Evolutionary conservation across 2,888 invertebrate species (phyloP).

Genomic region (Epinotia demarniana): DNA sequence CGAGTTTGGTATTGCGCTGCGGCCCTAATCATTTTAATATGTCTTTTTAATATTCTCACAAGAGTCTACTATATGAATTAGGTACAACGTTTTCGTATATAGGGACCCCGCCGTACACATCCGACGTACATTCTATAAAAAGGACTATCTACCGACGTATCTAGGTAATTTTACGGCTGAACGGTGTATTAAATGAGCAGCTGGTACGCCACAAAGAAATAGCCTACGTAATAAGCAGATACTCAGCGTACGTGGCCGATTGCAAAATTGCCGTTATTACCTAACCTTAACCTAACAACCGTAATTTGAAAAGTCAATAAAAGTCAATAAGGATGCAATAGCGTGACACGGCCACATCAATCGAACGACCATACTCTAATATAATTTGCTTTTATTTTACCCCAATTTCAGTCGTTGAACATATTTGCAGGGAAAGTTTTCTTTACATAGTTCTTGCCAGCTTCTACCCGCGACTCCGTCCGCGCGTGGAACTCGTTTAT

Average conservation of each 20-base stretch:
- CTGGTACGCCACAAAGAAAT: constrained; percentile 4
- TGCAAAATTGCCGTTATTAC: constrained; percentile 40
- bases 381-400: constrained; percentile 49
- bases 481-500: no score
- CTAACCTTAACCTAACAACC: constrained; percentile 44
- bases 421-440: constrained; percentile 20
- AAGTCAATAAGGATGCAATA: constrained; percentile 49
- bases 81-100: no score
- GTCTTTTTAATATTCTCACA: no score
- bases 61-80: no score
- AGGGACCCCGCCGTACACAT: no score
- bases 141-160: no score
- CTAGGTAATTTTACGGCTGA: background rate
- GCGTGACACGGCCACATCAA: constrained; percentile 50
- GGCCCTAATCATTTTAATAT: no score
- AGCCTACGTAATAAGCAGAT: constrained; percentile 14
- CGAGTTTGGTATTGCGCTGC: no score
- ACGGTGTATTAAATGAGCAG: background rate
- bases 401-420: constrained; percentile 26
- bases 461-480: no score
- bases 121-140: no score
- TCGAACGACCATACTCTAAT: constrained; percentile 46
- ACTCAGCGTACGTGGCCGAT: constrained; percentile 23
- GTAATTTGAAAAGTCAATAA: constrained; percentile 49
- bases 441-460: background rate